phyloP scores from a whole-genome alignment of 2,797 vertebrate species.

The Parauchenoglanis ngamensis region DNA sequence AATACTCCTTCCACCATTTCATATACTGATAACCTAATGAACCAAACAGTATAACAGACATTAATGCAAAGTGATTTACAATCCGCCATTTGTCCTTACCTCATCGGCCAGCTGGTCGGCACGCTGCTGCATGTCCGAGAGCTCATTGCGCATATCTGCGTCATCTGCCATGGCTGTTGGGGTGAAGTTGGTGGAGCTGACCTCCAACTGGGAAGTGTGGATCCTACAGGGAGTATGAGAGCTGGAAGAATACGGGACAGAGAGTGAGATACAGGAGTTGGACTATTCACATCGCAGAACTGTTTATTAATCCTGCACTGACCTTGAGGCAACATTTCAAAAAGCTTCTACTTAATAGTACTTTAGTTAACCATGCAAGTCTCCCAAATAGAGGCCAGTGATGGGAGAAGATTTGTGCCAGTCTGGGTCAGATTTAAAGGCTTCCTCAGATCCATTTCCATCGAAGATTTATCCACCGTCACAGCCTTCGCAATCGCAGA shows the following conservation, averaged over 20 bases:
- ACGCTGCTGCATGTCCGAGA: slow-evolving; percentile 98
- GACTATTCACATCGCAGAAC: background rate
- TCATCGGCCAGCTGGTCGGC: slow-evolving; percentile 98
- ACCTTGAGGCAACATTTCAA: background rate
- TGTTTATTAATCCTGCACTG: background rate
- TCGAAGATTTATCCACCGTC: background rate
- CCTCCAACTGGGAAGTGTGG: slow-evolving; percentile 73
- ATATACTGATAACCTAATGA: background rate
- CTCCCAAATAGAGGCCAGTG: background rate
- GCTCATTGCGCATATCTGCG: slow-evolving; percentile 98
- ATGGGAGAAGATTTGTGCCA: background rate
- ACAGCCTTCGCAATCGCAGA: background rate
- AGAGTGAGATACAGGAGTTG: slow-evolving; percentile 36
- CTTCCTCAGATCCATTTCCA: slow-evolving; percentile 5
- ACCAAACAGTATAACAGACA: background rate
- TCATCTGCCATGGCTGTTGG: slow-evolving; percentile 92
- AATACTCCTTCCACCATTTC: background rate
- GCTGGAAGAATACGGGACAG: slow-evolving; percentile 56
- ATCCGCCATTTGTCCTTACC: slow-evolving; percentile 67
- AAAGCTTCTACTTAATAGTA: background rate
- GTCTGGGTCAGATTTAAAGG: slow-evolving; percentile 6
- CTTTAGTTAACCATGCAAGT: background rate
- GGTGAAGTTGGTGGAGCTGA: slow-evolving; percentile 70
- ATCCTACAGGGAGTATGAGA: slow-evolving; percentile 70
- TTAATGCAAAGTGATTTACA: background rate